phyloP scores from a whole-genome alignment of 1,140 invertebrate genomes.

The Pseudoatta argentina region DNA sequence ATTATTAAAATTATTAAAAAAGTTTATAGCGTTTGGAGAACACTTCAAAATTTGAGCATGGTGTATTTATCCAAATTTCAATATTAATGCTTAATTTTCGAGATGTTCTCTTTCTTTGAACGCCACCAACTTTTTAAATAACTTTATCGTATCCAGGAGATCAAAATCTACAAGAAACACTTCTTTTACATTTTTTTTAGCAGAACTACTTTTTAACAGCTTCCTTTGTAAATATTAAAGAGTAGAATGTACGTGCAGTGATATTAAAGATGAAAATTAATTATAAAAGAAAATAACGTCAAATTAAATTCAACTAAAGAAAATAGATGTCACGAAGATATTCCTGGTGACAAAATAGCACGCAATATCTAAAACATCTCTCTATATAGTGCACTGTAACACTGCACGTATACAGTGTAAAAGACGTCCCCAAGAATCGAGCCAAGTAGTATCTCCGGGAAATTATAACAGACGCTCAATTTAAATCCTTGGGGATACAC shows the following conservation, averaged over 20 bases:
- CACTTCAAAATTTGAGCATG: no score
- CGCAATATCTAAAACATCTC: background rate
- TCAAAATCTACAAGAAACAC: no score
- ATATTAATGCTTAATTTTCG: no score
- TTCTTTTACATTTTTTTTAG: no score
- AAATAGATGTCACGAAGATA: conserved; percentile 17
- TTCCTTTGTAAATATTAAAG: background rate
- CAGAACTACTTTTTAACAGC: no score
- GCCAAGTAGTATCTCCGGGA: conserved; percentile 50
- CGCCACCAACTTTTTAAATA: no score
- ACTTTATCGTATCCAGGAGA: no score
- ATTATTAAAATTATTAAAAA: no score
- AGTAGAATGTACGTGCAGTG: no score
- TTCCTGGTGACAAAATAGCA: background rate
- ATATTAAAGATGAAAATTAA: background rate
- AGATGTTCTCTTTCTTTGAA: no score
- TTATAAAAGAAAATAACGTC: background rate
- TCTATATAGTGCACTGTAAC: background rate
- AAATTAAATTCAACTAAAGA: background rate
- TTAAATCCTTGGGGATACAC: conserved; percentile 65
- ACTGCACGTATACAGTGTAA: background rate
- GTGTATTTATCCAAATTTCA: no score
- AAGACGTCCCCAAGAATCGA: conserved; percentile 41
- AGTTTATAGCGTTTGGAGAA: no score
- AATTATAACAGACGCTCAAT: conserved; percentile 69